Percentiles rank a stretch among this genome's conserved stretches.
phyloP scores from a whole-genome alignment of 53 echinoderm and acorn worm genomes.

The Henricia sp. region DNA sequence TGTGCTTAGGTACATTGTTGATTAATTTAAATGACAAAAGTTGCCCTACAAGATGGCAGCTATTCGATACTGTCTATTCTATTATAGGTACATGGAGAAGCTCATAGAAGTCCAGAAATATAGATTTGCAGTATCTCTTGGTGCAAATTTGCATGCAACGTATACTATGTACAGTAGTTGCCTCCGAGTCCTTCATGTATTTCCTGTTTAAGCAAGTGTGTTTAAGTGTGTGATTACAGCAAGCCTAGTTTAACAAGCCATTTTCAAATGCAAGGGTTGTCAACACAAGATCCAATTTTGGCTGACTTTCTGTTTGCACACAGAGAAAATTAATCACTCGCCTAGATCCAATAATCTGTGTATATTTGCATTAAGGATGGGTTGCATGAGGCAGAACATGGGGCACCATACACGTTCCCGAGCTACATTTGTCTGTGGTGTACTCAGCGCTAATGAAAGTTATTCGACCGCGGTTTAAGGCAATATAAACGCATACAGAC shows the following conservation, averaged over 20 bases:
- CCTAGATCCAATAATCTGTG: conserved; percentile 33
- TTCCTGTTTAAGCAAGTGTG: background rate
- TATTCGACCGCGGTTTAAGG: conserved; percentile 30
- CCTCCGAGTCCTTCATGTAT: too few relatives aligned
- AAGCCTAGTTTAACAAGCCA: conserved; percentile 5
- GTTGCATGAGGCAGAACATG: background rate
- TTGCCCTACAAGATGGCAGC: too few relatives aligned
- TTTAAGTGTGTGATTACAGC: background rate
- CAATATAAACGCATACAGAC: conserved; percentile 29
- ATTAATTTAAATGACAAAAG: too few relatives aligned
- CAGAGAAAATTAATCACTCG: conserved; percentile 53
- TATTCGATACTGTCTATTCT: too few relatives aligned
- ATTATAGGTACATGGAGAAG: too few relatives aligned
- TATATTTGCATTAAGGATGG: background rate
- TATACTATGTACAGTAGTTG: background rate
- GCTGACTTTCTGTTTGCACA: conserved; percentile 50
- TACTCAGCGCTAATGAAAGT: conserved; percentile 52
- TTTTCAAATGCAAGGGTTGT: conserved; percentile 27
- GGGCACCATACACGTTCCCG: conserved; percentile 7
- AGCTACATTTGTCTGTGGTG: too few relatives aligned
- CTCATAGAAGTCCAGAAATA: conserved; percentile 15
- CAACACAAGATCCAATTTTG: conserved; percentile 57
- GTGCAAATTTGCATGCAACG: background rate
- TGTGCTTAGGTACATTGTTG: too few relatives aligned
- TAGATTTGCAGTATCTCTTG: background rate